Conservation (phyloP, 1,140 invertebrate genomes). For the Liolophura sinensis region DNA sequence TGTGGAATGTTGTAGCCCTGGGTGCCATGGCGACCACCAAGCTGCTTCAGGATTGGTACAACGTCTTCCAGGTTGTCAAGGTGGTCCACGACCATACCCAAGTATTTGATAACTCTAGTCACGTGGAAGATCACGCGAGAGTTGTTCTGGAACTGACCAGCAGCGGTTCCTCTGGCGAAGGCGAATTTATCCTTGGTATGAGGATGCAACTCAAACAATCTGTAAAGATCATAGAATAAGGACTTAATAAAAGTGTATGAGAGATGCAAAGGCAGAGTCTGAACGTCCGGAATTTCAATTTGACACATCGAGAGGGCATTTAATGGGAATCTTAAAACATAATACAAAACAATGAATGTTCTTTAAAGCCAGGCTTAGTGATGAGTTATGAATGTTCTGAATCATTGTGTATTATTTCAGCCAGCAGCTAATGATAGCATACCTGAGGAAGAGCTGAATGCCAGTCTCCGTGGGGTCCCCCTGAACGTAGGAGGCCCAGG, state of each 20-base stretch:
- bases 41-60: conserved; percentile 17
- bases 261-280: neutral
- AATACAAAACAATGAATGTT: too few species aligned
- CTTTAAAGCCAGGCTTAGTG: too few species aligned
- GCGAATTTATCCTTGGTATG: conserved; percentile 12
- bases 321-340: too few species aligned
- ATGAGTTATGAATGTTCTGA: too few species aligned
- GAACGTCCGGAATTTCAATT: too few species aligned
- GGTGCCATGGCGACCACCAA: conserved; percentile 15
- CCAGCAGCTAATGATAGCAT: neutral
- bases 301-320: too few species aligned
- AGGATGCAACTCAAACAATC: conserved; percentile 9
- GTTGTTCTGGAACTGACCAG: conserved; percentile 16
- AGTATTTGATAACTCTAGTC: conserved; percentile 18
- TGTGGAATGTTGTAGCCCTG: conserved; percentile 13
- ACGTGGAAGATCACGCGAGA: conserved; percentile 18
- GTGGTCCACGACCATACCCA: conserved; percentile 13
- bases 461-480: conserved; percentile 13
- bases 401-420: too few species aligned
- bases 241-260: neutral
- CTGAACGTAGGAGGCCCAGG: conserved; percentile 10
- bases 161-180: conserved; percentile 14
- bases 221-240: neutral
- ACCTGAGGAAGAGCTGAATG: conserved; percentile 13
- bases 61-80: conserved; percentile 15